Evolutionary conservation across 2,797 vertebrate genomes (phyloP).

Genomic region (Brachyrhaphis roseni): DNA sequence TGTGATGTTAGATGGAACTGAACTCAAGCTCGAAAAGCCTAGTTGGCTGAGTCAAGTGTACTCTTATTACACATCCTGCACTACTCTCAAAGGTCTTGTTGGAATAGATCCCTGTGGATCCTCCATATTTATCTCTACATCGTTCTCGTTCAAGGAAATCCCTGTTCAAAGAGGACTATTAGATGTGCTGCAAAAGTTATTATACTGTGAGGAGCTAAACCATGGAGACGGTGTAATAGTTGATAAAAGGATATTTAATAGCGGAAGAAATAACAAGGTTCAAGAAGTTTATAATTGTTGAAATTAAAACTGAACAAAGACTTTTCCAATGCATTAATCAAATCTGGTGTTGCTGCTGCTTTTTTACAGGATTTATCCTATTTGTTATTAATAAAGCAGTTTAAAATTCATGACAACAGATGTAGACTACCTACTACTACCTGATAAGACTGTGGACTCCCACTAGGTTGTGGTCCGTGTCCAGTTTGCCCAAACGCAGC

Average conservation of each 20-base stretch:
- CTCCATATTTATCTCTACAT: not conserved
- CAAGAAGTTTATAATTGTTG: not conserved
- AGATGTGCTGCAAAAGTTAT: not conserved
- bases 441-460: not conserved
- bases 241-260: not conserved
- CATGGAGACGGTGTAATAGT: not conserved
- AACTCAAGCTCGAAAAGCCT: not conserved
- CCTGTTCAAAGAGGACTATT: not conserved
- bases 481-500: not conserved
- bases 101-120: not conserved
- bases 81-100: not conserved
- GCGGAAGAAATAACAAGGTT: not conserved
- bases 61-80: not conserved
- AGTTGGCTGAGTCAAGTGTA: not conserved
- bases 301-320: not conserved
- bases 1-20: not conserved
- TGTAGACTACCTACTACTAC: not conserved
- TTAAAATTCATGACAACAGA: not conserved
- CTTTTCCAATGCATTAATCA: not conserved
- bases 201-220: not conserved
- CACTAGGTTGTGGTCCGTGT: not conserved
- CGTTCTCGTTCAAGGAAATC: not conserved
- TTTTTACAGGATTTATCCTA: not conserved
- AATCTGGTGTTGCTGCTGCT: not conserved
- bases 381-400: not conserved